Evolutionary conservation across 2,113 vertebrate species (phyloP).

Genomic region (Tetraodon nigroviridis): DNA sequence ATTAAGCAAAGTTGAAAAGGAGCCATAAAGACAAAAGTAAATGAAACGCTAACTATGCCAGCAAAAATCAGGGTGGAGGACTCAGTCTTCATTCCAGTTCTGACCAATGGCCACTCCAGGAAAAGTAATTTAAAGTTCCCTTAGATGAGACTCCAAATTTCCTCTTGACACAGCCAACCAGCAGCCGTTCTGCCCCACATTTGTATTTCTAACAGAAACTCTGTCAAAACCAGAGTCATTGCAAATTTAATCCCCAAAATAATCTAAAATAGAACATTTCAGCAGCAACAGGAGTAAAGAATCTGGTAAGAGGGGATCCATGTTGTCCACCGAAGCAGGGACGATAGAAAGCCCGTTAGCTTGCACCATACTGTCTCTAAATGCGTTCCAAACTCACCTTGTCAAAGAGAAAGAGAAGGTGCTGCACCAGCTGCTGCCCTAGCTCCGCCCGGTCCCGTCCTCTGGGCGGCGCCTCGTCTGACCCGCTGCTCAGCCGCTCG

Average conservation of each 20-base stretch:
- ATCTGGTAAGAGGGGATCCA: too few species aligned
- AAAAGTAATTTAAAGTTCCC: background rate
- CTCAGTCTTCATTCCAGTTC: background rate
- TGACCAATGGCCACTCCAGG: background rate
- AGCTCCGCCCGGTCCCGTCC: conserved; percentile 27
- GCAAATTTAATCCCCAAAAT: too few species aligned
- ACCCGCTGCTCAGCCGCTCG: conserved; percentile 74
- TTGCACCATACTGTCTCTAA: too few species aligned
- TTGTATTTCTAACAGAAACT: too few species aligned
- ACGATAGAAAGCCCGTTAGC: too few species aligned
- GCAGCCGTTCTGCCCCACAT: too few species aligned
- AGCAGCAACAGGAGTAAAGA: too few species aligned
- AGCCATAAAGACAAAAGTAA: background rate
- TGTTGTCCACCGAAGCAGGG: too few species aligned
- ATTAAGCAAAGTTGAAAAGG: background rate
- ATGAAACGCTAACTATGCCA: background rate
- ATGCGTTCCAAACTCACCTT: conserved; percentile 43
- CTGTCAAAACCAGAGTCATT: too few species aligned
- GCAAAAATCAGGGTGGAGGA: background rate
- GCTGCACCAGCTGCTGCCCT: conserved; percentile 70
- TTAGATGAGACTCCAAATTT: too few species aligned
- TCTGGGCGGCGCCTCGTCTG: conserved; percentile 55
- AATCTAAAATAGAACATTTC: too few species aligned
- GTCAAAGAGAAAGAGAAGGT: conserved; percentile 59
- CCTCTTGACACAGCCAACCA: too few species aligned